These are phyloP conservation scores for Ditylenchus dipsaci DNA, from an alignment of 1,140 invertebrate genomes.

Conservation along the genomic window DNA sequence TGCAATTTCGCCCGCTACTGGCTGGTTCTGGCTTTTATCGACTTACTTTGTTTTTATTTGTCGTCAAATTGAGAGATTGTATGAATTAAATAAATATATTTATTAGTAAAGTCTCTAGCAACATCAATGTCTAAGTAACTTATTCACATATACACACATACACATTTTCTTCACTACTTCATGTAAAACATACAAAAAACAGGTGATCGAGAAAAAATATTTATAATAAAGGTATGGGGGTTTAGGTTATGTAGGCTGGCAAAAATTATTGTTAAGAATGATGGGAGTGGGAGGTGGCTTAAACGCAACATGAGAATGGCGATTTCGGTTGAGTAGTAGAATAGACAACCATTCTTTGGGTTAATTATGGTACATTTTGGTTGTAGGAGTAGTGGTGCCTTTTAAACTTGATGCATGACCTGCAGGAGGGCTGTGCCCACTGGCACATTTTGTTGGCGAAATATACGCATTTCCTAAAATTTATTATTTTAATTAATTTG, in stretches of 20 bases:
- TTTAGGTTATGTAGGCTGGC: too few species aligned
- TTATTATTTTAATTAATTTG: not conserved
- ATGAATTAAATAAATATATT: too few species aligned
- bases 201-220: not conserved
- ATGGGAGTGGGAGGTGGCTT: not conserved
- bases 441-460: constrained; percentile 19
- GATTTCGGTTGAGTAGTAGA: not conserved
- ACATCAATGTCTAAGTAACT: not conserved
- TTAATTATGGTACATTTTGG: not conserved
- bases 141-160: not conserved
- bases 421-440: not conserved
- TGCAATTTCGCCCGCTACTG: too few species aligned
- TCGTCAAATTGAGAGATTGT: not conserved
- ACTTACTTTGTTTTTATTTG: too few species aligned
- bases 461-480: constrained; percentile 32
- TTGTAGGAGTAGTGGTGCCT: not conserved
- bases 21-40: too few species aligned
- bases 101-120: too few species aligned
- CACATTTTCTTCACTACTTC: not conserved
- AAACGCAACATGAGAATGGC: not conserved
- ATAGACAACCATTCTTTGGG: not conserved
- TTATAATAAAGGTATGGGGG: too few species aligned
- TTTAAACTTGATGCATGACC: not conserved
- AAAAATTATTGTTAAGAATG: not conserved
- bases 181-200: not conserved